Conservation (phyloP, 2,113 vertebrate species). For the Echinops telfairi region DNA sequence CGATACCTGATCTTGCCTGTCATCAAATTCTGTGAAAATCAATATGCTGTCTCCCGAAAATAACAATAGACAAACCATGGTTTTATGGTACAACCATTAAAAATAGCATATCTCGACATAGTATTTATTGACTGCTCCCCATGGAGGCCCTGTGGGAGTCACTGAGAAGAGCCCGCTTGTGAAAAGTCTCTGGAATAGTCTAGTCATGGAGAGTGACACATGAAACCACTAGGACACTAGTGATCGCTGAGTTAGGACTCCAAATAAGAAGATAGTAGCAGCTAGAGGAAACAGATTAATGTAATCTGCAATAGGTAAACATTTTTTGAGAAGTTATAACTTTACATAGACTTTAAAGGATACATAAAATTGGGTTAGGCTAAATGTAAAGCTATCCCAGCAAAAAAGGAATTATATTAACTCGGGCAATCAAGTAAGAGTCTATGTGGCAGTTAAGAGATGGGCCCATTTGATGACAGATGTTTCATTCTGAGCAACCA, state of each 20-base stretch:
- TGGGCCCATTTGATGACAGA: background rate
- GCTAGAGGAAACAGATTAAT: constrained; percentile 4
- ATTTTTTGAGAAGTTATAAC: background rate
- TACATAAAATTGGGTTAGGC: background rate
- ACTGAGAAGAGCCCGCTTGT: background rate
- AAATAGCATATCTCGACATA: background rate
- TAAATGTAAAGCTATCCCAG: background rate
- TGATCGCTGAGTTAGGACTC: constrained; percentile 3
- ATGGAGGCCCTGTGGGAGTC: background rate
- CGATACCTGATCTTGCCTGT: constrained; percentile 36
- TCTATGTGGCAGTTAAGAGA: background rate
- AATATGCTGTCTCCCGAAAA: constrained; percentile 50
- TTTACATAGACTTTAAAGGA: background rate
- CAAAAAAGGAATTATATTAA: background rate
- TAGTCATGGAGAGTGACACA: constrained; percentile 19
- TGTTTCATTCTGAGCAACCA: background rate
- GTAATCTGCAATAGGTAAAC: background rate
- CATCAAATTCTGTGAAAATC: constrained; percentile 18
- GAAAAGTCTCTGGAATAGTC: background rate
- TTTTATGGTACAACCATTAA: constrained; percentile 15
- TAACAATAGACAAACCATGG: background rate
- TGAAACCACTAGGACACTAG: constrained; percentile 19
- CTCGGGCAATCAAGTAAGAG: background rate
- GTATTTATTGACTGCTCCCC: background rate
- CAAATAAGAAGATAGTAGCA: constrained; percentile 17